Base-by-base conservation (phyloP, 2,888 invertebrate species). In the Phaedon cochleariae region DNA sequence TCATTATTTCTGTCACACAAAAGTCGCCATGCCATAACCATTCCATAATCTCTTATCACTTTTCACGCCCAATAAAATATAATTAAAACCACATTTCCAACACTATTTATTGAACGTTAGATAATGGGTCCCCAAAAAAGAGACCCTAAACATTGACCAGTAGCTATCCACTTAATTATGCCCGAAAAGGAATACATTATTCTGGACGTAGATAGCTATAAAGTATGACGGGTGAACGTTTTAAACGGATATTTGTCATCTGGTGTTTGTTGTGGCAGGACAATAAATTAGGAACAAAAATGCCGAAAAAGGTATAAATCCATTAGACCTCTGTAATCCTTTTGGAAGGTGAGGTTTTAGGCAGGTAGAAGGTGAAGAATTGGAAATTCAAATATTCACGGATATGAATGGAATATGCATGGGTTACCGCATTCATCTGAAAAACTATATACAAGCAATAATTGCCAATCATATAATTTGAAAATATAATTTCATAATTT, bases 171-270 rank as follows among this genome's bases (percentile, higher is more conserved):
- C 34, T 41, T 55, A 62, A 55, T 62, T 55, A 49, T 62, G 21
- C 48, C 31, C 48, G 15, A 55, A 62, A 22, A 55, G 48, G 12
- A 55, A 48, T 49, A 55, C 34, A 48, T 34, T 22, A 55, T 55
- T 62, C 57, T 48, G 46, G 61, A 46, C 54, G 49, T 52, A 46
- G 53, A 46, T 31, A 54, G 54, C 61, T 49, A 46, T 49, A 62
- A 62, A 62, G 54, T 34, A 15, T 46, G 55, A 12, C 57, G 49
- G 62, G 62, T 62, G 57, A 49, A 48, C 55, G 51, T 48, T 62
- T 55, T 49, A 37, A 54, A 62, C 10, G 62, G 22, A 62, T 55
- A 62, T 62, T 62, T 55, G 55, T 62, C 62, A 55, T 55, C 62
- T 54, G 29, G 61, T 62, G 48, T 62, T 55, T 62, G 37, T 20